phyloP scores from a whole-genome alignment of 2,888 invertebrate genomes.

The Tridacna crocea region DNA sequence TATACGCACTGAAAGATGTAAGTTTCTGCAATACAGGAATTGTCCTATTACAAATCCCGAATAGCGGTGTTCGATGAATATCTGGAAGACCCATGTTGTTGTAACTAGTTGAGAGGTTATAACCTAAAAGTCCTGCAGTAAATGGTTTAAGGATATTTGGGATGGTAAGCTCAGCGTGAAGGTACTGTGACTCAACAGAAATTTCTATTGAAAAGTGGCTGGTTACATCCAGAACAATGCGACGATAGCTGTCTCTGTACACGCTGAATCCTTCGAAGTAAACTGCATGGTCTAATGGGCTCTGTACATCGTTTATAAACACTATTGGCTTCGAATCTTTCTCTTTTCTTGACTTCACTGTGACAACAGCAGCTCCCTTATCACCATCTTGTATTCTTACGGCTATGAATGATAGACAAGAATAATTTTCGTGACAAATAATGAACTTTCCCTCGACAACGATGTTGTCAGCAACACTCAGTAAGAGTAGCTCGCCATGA shows the following conservation, averaged over 20 bases:
- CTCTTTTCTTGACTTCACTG: conserved; percentile 52
- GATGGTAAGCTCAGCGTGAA: conserved; percentile 51
- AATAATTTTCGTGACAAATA: conserved; percentile 68
- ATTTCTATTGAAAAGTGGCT: conserved; percentile 51
- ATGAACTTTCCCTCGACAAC: conserved; percentile 70
- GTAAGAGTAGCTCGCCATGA: conserved; percentile 62
- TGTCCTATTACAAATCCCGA: no score
- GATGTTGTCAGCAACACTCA: conserved; percentile 61
- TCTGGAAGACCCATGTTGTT: no score
- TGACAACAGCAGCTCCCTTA: conserved; percentile 63
- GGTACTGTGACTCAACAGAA: conserved; percentile 59
- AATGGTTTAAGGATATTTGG: conserved; percentile 31
- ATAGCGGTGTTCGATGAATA: no score
- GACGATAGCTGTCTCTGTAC: conserved; percentile 48
- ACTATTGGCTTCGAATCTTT: conserved; percentile 53
- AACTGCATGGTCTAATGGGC: conserved; percentile 53
- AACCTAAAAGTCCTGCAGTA: conserved; percentile 66
- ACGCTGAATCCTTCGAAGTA: conserved; percentile 67
- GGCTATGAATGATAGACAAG: conserved; percentile 69
- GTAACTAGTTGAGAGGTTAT: conserved; percentile 31
- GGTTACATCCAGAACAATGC: conserved; percentile 53
- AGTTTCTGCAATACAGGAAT: no score
- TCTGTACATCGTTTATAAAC: conserved; percentile 51
- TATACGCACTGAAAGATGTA: no score
- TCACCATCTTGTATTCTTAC: conserved; percentile 62